Percentiles rank a stretch among this genome's conserved stretches.
phyloP scores from a whole-genome alignment of 2,888 invertebrate species.

The Pilophorus perplexus region DNA sequence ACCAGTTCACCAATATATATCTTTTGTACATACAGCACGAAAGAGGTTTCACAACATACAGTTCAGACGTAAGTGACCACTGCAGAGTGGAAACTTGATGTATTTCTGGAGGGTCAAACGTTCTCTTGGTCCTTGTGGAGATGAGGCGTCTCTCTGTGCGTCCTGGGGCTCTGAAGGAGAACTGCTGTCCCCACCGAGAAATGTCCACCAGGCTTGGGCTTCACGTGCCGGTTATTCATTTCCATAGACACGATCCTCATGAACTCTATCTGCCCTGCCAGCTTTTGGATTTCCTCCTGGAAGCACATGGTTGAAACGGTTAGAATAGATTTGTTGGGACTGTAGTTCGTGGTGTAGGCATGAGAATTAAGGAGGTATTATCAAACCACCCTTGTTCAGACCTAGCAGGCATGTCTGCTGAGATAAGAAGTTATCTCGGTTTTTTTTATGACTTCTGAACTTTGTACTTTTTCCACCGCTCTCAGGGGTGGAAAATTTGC shows the following conservation, averaged over 20 bases:
- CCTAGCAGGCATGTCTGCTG: too few species aligned
- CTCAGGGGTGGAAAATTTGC: too few species aligned
- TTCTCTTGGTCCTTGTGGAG: constrained; percentile 31
- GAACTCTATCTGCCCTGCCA: constrained; percentile 88
- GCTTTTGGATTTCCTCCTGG: constrained; percentile 85
- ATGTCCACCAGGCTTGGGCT: constrained; percentile 78
- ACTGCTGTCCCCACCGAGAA: constrained; percentile 54
- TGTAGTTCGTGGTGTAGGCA: too few species aligned
- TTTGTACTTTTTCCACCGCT: too few species aligned
- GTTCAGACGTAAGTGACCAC: constrained; percentile 33
- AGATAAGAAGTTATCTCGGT: too few species aligned
- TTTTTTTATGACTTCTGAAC: too few species aligned
- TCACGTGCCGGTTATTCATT: constrained; percentile 72
- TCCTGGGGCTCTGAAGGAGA: constrained; percentile 42
- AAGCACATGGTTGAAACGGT: too few species aligned
- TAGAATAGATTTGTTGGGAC: too few species aligned
- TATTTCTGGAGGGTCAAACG: constrained; percentile 30
- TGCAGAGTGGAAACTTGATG: constrained; percentile 21
- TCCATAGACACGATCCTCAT: constrained; percentile 94
- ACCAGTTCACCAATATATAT: too few species aligned
- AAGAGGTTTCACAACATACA: constrained; percentile 1
- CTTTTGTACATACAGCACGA: too few species aligned
- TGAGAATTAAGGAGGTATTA: too few species aligned
- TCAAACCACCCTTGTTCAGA: too few species aligned
- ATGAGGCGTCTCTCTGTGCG: constrained; percentile 35